A percentile compares a stretch with the other conserved stretches of the same genome.
Conservation (phyloP, 2,888 invertebrate species). For the Gymnosoma rotundatum region DNA sequence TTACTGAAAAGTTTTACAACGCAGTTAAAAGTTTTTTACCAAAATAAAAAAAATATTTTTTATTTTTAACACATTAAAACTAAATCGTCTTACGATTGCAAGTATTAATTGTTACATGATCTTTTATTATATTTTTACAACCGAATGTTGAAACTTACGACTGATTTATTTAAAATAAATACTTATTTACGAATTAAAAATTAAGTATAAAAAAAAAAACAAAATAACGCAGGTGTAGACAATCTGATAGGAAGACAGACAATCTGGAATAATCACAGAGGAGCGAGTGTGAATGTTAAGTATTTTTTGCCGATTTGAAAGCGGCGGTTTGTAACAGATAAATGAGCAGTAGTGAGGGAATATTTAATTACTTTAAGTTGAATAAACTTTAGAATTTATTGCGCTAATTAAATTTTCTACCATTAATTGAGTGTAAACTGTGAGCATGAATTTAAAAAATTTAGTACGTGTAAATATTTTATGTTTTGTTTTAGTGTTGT, state of each 20-base stretch:
- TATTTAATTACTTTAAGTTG: conserved; percentile 59
- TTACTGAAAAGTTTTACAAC: conserved; percentile 36
- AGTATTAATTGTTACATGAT: conserved; percentile 56
- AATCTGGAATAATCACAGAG: conserved; percentile 23
- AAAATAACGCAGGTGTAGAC: conserved; percentile 56
- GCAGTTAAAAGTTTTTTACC: conserved; percentile 36
- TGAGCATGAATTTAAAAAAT: background rate
- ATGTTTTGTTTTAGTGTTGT: no score
- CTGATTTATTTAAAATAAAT: conserved; percentile 34
- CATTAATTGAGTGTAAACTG: conserved; percentile 25
- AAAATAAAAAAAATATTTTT: conserved; percentile 14
- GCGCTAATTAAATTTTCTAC: conserved; percentile 51
- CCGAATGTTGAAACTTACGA: conserved; percentile 12
- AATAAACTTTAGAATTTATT: conserved; percentile 56
- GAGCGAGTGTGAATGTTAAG: conserved; percentile 26
- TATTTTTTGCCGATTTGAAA: conserved; percentile 12
- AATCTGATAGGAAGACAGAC: conserved; percentile 43
- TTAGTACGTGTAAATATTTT: no score
- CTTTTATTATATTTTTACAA: conserved; percentile 33
- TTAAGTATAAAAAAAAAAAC: conserved; percentile 28
- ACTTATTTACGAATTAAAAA: conserved; percentile 48
- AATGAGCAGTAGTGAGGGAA: conserved; percentile 36
- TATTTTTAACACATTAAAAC: conserved; percentile 17
- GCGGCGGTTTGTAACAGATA: conserved; percentile 27
- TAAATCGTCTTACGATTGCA: background rate